phyloP scores from a whole-genome alignment of 2,797 vertebrate genomes.

The Schizothorax lantsangensis region DNA sequence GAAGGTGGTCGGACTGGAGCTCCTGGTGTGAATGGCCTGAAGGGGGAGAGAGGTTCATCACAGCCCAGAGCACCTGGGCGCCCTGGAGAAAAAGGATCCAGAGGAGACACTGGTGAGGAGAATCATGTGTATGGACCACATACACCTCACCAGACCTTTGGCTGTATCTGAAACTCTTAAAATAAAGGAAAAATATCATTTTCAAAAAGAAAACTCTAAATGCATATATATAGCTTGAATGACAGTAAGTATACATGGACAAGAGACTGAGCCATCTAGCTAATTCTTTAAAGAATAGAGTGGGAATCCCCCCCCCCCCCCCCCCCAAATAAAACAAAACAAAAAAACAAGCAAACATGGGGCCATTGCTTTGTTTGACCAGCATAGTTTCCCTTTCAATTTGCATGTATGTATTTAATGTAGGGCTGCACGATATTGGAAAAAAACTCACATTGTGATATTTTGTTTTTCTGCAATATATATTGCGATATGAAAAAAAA shows the following conservation, averaged over 20 bases:
- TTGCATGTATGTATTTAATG: neutral
- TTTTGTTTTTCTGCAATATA: too few species aligned
- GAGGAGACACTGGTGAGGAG: slow-evolving; percentile 84
- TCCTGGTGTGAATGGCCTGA: slow-evolving; percentile 83
- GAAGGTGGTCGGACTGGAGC: slow-evolving; percentile 78
- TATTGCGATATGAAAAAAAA: too few species aligned
- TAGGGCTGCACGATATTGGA: too few species aligned
- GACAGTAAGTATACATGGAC: too few species aligned
- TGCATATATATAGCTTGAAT: too few species aligned
- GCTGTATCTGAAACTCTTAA: neutral
- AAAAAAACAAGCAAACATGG: neutral
- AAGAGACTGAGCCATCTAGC: neutral
- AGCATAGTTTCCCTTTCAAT: neutral
- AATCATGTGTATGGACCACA: neutral
- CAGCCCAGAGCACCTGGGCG: slow-evolving; percentile 79
- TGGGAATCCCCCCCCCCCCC: too few species aligned
- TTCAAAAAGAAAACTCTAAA: too few species aligned
- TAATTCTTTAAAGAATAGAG: neutral
- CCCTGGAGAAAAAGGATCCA: slow-evolving; percentile 83
- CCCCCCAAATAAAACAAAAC: neutral
- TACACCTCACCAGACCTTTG: neutral
- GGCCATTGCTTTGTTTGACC: too few species aligned
- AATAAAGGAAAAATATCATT: neutral
- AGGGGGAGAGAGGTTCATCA: slow-evolving; percentile 86
- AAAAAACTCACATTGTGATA: too few species aligned